Evolutionary conservation across 1,140 invertebrate genomes (phyloP).

Genomic region (Brachionus manjavacas): DNA sequence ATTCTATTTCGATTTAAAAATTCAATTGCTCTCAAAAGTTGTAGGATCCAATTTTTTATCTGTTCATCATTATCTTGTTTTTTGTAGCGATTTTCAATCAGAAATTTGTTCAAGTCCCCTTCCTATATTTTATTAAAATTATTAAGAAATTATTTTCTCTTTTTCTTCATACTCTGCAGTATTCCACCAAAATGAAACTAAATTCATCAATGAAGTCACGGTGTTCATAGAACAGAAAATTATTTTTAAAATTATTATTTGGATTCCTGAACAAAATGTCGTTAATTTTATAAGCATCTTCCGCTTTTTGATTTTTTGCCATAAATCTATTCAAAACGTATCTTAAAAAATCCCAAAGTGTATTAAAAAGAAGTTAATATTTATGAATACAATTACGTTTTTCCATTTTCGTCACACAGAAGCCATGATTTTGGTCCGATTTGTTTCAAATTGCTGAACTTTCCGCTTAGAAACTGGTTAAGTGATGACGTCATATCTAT

Average conservation of each 20-base stretch:
- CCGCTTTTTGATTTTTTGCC: neutral
- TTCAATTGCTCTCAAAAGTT: neutral
- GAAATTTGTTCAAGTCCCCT: conserved; percentile 15
- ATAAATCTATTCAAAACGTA: neutral
- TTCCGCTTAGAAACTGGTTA: neutral
- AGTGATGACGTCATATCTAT: neutral
- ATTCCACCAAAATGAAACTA: neutral
- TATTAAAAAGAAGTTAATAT: neutral
- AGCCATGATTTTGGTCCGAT: conserved; percentile 5
- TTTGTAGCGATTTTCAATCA: conserved; percentile 7
- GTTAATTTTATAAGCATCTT: neutral
- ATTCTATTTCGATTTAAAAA: conserved; percentile 29
- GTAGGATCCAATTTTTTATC: conserved; percentile 37
- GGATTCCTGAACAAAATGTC: neutral
- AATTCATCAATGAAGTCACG: neutral
- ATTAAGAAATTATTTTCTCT: neutral
- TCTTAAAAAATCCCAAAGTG: neutral
- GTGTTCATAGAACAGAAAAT: conserved; percentile 14
- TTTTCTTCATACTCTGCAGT: neutral
- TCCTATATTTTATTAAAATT: neutral
- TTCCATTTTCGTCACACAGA: neutral
- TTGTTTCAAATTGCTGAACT: conserved; percentile 19
- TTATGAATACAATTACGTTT: neutral
- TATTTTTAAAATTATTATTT: neutral
- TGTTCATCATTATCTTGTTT: conserved; percentile 7